Evolutionary conservation across 1,140 invertebrate species (phyloP).

Genomic region (Bathynomus jamesi): DNA sequence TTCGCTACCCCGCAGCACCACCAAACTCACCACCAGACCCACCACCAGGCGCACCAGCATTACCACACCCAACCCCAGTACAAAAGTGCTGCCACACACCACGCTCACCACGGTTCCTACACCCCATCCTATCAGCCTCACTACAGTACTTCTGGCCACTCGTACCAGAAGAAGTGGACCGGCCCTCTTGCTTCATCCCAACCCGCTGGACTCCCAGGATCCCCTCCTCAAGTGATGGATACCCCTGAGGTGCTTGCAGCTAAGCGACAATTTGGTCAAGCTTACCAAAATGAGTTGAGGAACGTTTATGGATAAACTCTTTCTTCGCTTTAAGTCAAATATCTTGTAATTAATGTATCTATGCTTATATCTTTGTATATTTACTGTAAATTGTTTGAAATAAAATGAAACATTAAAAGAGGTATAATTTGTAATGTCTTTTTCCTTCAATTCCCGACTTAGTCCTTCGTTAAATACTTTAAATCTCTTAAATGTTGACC

Average conservation of each 20-base stretch:
- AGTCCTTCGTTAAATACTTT: too few relatives aligned
- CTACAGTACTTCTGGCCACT: background rate
- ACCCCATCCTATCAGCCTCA: too few relatives aligned
- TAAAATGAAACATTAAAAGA: too few relatives aligned
- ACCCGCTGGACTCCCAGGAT: constrained; percentile 27
- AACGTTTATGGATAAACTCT: constrained; percentile 1
- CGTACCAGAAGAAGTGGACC: constrained; percentile 16
- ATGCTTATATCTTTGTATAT: too few relatives aligned
- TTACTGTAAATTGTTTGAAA: too few relatives aligned
- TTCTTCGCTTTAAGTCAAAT: too few relatives aligned
- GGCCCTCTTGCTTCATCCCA: constrained; percentile 21
- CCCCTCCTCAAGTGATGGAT: constrained; percentile 13
- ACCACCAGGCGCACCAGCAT: constrained; percentile 1
- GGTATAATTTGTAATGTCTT: too few relatives aligned
- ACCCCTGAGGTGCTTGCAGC: constrained; percentile 22
- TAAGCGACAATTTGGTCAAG: background rate
- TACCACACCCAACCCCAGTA: background rate
- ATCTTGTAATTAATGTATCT: too few relatives aligned
- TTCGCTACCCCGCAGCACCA: background rate
- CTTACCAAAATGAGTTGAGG: background rate
- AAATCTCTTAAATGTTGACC: too few relatives aligned
- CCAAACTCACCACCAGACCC: background rate
- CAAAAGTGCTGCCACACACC: background rate
- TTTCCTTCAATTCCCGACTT: too few relatives aligned
- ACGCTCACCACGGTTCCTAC: background rate